Percentiles rank a stretch among this genome's conserved stretches.
Conservation (phyloP, 2,113 vertebrate genomes). For the Fukomys damarensis region DNA sequence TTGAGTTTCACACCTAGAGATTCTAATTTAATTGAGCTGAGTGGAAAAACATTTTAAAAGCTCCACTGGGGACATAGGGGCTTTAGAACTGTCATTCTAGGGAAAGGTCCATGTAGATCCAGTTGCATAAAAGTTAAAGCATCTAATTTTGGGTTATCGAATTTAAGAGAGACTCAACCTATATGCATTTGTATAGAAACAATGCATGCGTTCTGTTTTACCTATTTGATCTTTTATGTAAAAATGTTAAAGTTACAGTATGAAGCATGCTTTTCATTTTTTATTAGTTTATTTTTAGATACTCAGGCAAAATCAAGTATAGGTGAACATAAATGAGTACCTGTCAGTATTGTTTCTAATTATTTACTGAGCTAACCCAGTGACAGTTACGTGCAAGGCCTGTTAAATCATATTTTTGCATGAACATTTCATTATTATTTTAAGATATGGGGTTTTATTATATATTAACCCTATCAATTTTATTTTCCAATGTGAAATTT, state of each 20-base stretch:
- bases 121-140: not conserved
- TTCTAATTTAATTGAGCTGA: slow-evolving; percentile 1
- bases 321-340: not conserved
- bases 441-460: not conserved
- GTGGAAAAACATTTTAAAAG: not conserved
- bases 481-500: slow-evolving; percentile 21
- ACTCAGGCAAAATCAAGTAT: not conserved
- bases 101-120: not conserved
- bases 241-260: not conserved
- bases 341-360: not conserved
- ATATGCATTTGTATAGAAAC: not conserved
- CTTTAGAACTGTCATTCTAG: not conserved
- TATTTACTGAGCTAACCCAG: not conserved
- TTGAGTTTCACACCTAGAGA: not conserved
- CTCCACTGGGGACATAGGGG: not conserved
- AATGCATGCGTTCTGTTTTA: not conserved
- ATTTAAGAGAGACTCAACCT: not conserved
- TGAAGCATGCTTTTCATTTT: not conserved
- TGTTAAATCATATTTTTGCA: not conserved
- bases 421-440: slow-evolving; percentile 36
- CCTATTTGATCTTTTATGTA: not conserved
- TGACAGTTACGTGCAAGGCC: not conserved
- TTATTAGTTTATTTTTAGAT: not conserved
- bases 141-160: not conserved
- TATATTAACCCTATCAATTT: slow-evolving; percentile 14